A percentile compares a stretch with the other conserved stretches of the same genome.
Evolutionary conservation across 2,113 vertebrate genomes (phyloP).

Genomic region (Gila orcuttii): DNA sequence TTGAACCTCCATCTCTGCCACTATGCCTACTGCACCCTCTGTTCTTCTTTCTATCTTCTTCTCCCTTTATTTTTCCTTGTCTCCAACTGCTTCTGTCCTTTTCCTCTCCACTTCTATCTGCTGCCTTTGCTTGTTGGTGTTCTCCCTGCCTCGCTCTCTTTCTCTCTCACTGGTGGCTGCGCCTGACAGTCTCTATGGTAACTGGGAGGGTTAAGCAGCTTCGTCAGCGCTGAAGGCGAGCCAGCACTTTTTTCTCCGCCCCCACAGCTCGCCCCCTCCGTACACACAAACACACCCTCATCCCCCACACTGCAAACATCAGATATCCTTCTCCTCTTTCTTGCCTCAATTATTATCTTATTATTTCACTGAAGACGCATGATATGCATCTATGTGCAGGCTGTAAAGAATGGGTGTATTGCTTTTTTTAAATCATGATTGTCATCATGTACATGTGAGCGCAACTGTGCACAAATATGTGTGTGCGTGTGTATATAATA

Average conservation of each 20-base stretch:
- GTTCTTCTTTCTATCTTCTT: slow-evolving; percentile 52
- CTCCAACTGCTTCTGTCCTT: slow-evolving; percentile 56
- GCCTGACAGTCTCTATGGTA: slow-evolving; percentile 91
- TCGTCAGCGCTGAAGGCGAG: slow-evolving; percentile 82
- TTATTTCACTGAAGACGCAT: not conserved
- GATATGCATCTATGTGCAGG: slow-evolving; percentile 33
- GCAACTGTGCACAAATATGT: not conserved
- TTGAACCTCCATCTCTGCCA: slow-evolving; percentile 85
- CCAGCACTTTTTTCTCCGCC: slow-evolving; percentile 76
- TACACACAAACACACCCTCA: slow-evolving; percentile 49
- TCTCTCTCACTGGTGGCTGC: slow-evolving; percentile 76
- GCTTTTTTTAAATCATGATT: not conserved
- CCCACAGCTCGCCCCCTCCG: slow-evolving; percentile 63
- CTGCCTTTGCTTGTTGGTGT: slow-evolving; percentile 68
- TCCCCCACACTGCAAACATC: slow-evolving; percentile 46
- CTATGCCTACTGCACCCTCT: slow-evolving; percentile 46
- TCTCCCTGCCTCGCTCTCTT: slow-evolving; percentile 64
- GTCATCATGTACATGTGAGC: not conserved
- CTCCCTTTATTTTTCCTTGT: slow-evolving; percentile 62
- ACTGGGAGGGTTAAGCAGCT: slow-evolving; percentile 88
- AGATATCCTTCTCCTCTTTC: slow-evolving; percentile 43
- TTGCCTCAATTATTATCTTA: slow-evolving; percentile 20
- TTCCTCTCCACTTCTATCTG: slow-evolving; percentile 55
- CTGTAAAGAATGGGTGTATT: slow-evolving; percentile 40
- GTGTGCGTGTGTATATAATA: not conserved